Conservation (phyloP, 2,113 vertebrate species). For the rat (Rattus norvegicus) region GRCr8 NC_086033.1:71827001-71827500, state of each 20-base stretch:
- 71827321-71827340: background rate
- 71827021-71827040: no score
- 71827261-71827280: background rate
- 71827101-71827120: background rate
- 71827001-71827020: background rate
- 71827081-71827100: background rate
- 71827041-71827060: background rate
- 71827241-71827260: background rate
- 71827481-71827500: constrained; percentile 71
- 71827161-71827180: background rate
- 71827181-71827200: background rate
- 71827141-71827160: accelerated
- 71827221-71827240: background rate
- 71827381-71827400: no score
- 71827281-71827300: background rate
- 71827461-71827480: constrained; percentile 77
- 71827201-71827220: background rate
- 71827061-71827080: background rate
- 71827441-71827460: constrained; percentile 14
- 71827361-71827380: constrained; percentile 46
- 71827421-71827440: constrained; percentile 31
- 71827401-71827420: no score
- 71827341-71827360: constrained; percentile 27
- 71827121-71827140: background rate
- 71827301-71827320: no score